Evolutionary conservation across 2,888 invertebrate species (phyloP).

Genomic region (Erebia epiphron): DNA sequence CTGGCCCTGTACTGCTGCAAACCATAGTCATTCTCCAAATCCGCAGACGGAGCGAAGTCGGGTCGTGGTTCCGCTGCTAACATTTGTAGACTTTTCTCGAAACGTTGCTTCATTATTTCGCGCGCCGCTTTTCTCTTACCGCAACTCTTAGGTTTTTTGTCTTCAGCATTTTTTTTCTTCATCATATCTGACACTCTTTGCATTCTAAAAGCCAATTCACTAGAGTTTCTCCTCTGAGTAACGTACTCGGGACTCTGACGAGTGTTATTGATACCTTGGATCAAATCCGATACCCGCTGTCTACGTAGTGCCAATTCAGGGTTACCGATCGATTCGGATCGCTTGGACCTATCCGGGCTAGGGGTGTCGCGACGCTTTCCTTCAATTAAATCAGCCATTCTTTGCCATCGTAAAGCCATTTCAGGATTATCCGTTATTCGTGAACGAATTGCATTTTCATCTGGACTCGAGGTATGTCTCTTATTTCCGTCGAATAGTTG

Average conservation of each 20-base stretch:
- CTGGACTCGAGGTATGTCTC: constrained; percentile 60
- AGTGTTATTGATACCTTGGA: constrained; percentile 53
- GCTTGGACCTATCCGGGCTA: constrained; percentile 59
- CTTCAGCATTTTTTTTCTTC: constrained; percentile 86
- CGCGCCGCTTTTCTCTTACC: constrained; percentile 65
- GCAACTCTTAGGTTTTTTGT: constrained; percentile 55
- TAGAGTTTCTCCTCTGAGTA: constrained; percentile 56
- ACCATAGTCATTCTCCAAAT: constrained; percentile 91
- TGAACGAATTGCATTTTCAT: constrained; percentile 52
- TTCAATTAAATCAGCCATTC: constrained; percentile 69
- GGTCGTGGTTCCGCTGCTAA: constrained; percentile 89
- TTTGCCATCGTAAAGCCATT: constrained; percentile 61
- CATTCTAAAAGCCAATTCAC: constrained; percentile 83
- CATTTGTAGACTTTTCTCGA: constrained; percentile 94
- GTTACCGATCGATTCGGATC: constrained; percentile 57
- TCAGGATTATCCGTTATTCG: constrained; percentile 58
- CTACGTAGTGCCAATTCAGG: constrained; percentile 66
- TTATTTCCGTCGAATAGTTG: constrained; percentile 65
- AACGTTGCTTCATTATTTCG: constrained; percentile 90
- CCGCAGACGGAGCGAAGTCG: constrained; percentile 82
- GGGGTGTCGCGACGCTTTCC: constrained; percentile 61
- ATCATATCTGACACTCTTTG: constrained; percentile 89
- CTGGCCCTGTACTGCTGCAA: constrained; percentile 93
- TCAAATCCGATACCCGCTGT: constrained; percentile 63
- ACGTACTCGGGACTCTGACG: constrained; percentile 44